Base-by-base conservation (phyloP, 2,797 vertebrate species). In the Sebastes taczanowskii region DNA sequence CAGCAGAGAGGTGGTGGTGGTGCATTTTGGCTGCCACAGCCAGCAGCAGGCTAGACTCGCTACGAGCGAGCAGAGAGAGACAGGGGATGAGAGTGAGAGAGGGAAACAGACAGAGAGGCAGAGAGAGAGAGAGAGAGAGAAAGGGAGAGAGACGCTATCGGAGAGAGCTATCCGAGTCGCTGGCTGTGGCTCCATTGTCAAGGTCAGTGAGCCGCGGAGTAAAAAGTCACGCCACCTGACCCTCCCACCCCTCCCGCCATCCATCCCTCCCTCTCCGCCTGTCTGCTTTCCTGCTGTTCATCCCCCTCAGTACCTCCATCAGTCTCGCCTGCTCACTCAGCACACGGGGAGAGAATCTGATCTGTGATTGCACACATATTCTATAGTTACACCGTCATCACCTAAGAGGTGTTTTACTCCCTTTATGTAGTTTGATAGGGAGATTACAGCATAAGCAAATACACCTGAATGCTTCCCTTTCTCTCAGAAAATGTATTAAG, bases 161-260 rank as follows among this genome's bases (percentile, higher is more conserved):
- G 78, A 84, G 81, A 84, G 86, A 91, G 88, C 86, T 86, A 91
- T 84, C 86, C 18, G 75, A 90, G 89, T 89, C 52, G 64, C 78
- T 86, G 81, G 77, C 89, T 82, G 86, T 70, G 87, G 86, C 86
- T 91, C 76, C 89, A 93, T 87, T 93, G 92, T 94, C 94, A 94
- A 94, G 92, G 92, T 94, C 93, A 93, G 90, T 78, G 85, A 94
- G 92, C 77, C 23, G 65, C 74, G 30, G 88, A 91, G 91, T 91
- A 89, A 90, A 91, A 92, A 92, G 89, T 90, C 92, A 88, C 86
- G 80, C 86, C 90, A 91, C 89, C 88, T 91, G 88, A 89, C 89
- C 78, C 84, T 29, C 84, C 64, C 67, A 46, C 38, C 38, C 6
- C 6, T 42, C 71, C n/a, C 29, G 11, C 34, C 34, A 0, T 38